A percentile compares a stretch with the other conserved stretches of the same genome.
These are phyloP conservation scores for Sebastes taczanowskii DNA, from an alignment of 2,797 vertebrate genomes.

Conservation along the genomic window DNA sequence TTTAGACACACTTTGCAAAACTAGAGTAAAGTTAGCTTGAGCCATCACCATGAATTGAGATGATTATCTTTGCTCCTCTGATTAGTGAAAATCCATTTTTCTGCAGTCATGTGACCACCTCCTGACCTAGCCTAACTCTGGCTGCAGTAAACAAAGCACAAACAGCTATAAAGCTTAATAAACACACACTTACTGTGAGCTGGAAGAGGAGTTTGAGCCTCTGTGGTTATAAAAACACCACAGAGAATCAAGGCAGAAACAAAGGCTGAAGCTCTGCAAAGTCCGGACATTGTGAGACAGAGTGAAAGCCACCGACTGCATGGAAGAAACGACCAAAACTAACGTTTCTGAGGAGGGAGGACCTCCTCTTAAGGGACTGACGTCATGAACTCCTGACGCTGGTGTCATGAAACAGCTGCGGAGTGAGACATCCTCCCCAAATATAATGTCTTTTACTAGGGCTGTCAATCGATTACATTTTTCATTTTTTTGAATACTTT, in stretches of 20 bases:
- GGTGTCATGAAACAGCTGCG: slow-evolving; percentile 33
- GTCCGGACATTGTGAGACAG: slow-evolving; percentile 56
- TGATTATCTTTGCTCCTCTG: neutral
- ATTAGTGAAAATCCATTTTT: neutral
- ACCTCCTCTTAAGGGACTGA: slow-evolving; percentile 19
- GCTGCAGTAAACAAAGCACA: slow-evolving; percentile 9
- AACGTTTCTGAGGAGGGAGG: slow-evolving; percentile 33
- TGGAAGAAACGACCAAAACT: neutral
- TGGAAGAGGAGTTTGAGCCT: slow-evolving; percentile 60
- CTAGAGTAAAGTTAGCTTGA: neutral
- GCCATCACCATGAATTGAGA: neutral
- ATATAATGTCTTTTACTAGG: neutral
- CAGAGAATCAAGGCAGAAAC: slow-evolving; percentile 4
- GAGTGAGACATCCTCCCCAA: neutral
- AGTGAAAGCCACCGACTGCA: neutral
- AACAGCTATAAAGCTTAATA: neutral
- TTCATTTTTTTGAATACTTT: no score
- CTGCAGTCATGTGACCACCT: slow-evolving; percentile 62
- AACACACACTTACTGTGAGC: slow-evolving; percentile 60
- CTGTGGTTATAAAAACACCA: neutral
- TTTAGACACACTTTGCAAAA: neutral
- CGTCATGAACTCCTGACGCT: slow-evolving; percentile 57
- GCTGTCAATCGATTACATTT: no score
- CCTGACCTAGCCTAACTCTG: slow-evolving; percentile 45
- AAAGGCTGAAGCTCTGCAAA: neutral